Base-by-base conservation (phyloP, 2,113 vertebrate genomes). In the Cynocephalus volans region DNA sequence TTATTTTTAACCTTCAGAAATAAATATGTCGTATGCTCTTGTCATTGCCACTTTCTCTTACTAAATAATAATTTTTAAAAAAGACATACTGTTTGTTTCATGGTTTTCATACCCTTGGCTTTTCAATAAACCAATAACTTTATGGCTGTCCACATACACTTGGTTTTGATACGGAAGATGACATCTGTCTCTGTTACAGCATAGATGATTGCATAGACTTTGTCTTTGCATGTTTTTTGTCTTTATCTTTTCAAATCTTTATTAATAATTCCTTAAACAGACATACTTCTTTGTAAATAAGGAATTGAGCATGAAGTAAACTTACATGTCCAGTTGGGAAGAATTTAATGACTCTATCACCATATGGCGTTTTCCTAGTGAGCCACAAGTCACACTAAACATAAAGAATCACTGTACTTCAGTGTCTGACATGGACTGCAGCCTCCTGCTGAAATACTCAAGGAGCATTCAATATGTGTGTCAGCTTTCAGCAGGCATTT, bases 271-370 rank as follows among this genome's bases (percentile, higher is more conserved):
- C 1, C 14, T 77, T 92, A 81, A 96, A n/a, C 17, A 36, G 79
- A 89, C 11, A 1, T 76, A 26, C 67, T 93, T 96, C 56, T 84
- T 96, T 87, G 48, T 50, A 92, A 95, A 79, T 83, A 73, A 96
- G 36, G 33, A 81, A 64, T 54, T 65, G 50, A 52, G 3, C 62
- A 89, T 70, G 28, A 92, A 60, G 77, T 89, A 82, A 95, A 91
- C 56, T 93, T 84, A 70, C 72, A 60, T 75, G 77, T 93, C 93
- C 92, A 84, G 79, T 65, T 92, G 82, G 41, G 21, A 95, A 84
- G 65, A 95, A 90, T 92, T 97, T 96, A 97, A 96, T 96, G 96
- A 95, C 33, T 84, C 64, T 1, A 23, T 3, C 86, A 50, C 65
- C 70, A 36, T 77, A 72, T 87, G 75, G 52, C 5, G 0, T 69